Evolutionary conservation across 2,888 invertebrate species (phyloP).

Genomic region (Pollenia griseotomentosa): DNA sequence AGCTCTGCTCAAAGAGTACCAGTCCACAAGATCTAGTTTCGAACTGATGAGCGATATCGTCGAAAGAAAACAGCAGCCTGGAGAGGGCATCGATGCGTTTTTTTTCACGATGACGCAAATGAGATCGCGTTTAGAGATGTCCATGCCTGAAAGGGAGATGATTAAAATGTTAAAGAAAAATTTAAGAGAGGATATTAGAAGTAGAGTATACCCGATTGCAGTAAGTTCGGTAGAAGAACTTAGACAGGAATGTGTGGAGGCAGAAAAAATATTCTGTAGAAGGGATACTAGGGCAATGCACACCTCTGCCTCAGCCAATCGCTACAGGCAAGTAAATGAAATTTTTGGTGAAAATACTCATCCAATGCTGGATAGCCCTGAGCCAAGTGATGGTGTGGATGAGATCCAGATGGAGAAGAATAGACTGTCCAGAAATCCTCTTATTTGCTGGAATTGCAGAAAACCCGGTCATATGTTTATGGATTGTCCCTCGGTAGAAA

Average conservation of each 20-base stretch:
- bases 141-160: conserved; percentile 40
- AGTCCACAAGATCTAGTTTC: neutral
- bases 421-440: too few relatives aligned
- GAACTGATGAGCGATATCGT: conserved; percentile 11
- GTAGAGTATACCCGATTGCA: conserved; percentile 11
- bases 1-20: neutral
- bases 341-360: neutral
- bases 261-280: conserved; percentile 2
- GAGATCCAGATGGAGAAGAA: too few relatives aligned
- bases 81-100: conserved; percentile 18
- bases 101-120: conserved; percentile 26
- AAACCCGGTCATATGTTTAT: too few relatives aligned
- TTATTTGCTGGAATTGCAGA: too few relatives aligned
- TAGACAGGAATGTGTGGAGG: conserved; percentile 27
- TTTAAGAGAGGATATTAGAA: conserved; percentile 6
- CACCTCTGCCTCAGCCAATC: neutral
- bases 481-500: too few relatives aligned
- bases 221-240: conserved; percentile 22
- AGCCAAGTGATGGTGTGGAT: too few relatives aligned
- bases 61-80: conserved; percentile 5
- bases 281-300: neutral
- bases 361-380: too few relatives aligned
- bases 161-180: conserved; percentile 46
- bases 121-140: neutral
- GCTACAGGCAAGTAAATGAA: neutral